Conservation (phyloP, 2,113 vertebrate genomes). For the Zeus faber region DNA sequence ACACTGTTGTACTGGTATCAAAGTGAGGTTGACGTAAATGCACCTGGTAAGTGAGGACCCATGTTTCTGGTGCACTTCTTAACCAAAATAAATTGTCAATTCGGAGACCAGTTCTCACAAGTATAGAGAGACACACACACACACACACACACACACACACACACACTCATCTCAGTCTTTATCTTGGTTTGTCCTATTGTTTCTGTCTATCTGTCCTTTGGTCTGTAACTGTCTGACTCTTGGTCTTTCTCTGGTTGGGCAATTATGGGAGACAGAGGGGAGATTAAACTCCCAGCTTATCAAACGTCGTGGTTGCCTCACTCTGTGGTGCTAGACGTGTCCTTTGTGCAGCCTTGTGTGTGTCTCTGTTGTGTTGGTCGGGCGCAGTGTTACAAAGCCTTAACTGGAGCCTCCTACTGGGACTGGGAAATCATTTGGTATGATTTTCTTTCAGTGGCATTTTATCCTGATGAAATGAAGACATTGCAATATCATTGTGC, state of each 20-base stretch:
- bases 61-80: no score
- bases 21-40: no score
- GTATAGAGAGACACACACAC: neutral
- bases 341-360: constrained; percentile 3
- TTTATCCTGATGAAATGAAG: no score
- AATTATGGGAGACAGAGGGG: constrained; percentile 1
- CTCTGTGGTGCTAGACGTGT: constrained; percentile 26
- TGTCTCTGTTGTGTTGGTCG: neutral
- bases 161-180: neutral
- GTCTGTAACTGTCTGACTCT: constrained; percentile 12
- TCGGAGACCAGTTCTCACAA: constrained; percentile 2
- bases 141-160: constrained; percentile 9
- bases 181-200: neutral
- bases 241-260: constrained; percentile 1
- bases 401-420: no score
- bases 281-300: constrained; percentile 23
- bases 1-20: no score
- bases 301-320: constrained; percentile 25
- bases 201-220: neutral
- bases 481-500: no score
- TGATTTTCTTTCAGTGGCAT: no score
- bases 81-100: no score
- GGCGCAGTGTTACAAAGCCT: no score
- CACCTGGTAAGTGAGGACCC: no score
- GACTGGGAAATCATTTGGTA: no score